Evolutionary conservation across 2,797 vertebrate genomes (phyloP), one percentile per base, ranked within the genome.

Genomic region (Sylvilagus floridanus): DNA sequence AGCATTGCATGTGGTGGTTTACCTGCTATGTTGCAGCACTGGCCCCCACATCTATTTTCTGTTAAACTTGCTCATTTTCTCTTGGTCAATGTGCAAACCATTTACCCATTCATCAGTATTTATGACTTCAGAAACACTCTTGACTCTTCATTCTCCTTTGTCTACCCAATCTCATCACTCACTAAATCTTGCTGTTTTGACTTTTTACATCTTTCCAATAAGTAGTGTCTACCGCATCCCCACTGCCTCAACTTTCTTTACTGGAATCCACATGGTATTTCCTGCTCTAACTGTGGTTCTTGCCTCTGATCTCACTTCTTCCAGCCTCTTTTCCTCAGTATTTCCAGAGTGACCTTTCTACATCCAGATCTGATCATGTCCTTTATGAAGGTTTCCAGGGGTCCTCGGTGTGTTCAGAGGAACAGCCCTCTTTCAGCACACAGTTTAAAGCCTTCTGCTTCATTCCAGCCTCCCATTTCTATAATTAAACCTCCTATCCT

Each of bases 191-290:
- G 17, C 7, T 26, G 32, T 16, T 69, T 50, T 37, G 85, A 24
- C 28, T 14, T 88, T 47, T 57, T 85, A 52, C 47, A 52, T 89
- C 35, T 89, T 94, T 91, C 66, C 86, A 32, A 75, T 76, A 71
- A 92, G 66, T 22, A n/a, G 11, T 16, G 26, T 83, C 62, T 7
- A 50, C 5, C 60, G 68, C 5, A 71, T 79, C 24, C 19, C 32
- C 37, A 32, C 50, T 24, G 4, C 37, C 24, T 47, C 54, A 90
- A 22, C 4, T 71, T 50, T 73, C 47, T 35, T 83, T 78, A 50
- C 21, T 1, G 17, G 24, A 60, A 32, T 73, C 57, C 65, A 52
- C 62, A 30, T 13, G 26, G 14, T 17, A 79, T 26, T 10, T 14
- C 30, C 2, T 3, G 1, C 24, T 30, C 57, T 32, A 37, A 1